These are phyloP conservation scores for Ginglymostoma cirratum DNA, from an alignment of 2,113 vertebrate genomes.

Conservation along the genomic window DNA sequence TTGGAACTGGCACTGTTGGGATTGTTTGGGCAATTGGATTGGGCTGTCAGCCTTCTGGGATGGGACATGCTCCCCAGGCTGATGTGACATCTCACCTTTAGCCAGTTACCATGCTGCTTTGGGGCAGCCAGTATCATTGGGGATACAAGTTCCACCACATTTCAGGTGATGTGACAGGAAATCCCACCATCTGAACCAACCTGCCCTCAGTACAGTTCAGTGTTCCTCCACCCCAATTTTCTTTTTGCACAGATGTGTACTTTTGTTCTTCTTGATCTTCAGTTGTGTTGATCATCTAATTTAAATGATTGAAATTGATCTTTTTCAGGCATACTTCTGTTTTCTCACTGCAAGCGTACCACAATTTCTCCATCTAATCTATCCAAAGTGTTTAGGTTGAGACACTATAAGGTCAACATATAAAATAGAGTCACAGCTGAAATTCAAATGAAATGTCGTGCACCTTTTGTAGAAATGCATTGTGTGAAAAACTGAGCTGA, in stretches of 20 bases:
- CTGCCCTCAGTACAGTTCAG: background rate
- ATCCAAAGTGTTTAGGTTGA: background rate
- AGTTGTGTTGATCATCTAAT: slow-evolving; percentile 3
- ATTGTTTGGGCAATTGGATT: no score
- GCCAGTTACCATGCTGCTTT: no score
- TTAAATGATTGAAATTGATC: background rate
- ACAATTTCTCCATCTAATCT: background rate
- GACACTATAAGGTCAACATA: background rate
- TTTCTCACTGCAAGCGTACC: background rate
- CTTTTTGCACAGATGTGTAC: background rate
- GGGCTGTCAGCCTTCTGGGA: no score
- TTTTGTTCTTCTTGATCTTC: background rate
- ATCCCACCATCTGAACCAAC: no score
- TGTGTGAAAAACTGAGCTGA: background rate
- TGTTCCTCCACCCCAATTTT: background rate
- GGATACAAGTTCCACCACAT: no score
- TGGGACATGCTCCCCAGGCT: no score
- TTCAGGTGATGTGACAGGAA: no score
- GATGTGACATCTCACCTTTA: no score
- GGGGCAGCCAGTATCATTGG: no score
- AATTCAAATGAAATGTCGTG: background rate
- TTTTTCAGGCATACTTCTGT: background rate
- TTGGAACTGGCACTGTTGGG: no score
- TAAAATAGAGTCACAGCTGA: background rate
- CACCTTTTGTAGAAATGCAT: slow-evolving; percentile 1